These are phyloP conservation scores for Candidula unifasciata DNA, from an alignment of 2,888 invertebrate species.

Conservation along the genomic window DNA sequence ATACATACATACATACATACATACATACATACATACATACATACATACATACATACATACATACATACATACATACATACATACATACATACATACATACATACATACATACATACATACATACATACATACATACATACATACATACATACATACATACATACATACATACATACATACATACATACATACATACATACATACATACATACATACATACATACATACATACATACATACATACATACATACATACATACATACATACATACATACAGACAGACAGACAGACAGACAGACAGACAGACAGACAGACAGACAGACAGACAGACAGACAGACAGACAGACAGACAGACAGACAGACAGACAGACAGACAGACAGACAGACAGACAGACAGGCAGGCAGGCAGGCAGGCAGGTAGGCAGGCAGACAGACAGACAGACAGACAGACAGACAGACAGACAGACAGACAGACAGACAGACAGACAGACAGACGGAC, in stretches of 20 bases:
- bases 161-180: not conserved
- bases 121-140: no score
- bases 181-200: no score
- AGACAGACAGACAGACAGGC: no score
- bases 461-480: slow-evolving; percentile 5
- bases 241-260: not conserved
- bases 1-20: not conserved
- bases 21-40: not conserved
- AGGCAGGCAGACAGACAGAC: no score
- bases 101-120: no score
- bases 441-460: slow-evolving; percentile 2
- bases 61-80: not conserved
- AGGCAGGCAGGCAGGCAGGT: no score
- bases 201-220: not conserved
- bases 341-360: slow-evolving; percentile 8
- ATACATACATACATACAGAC: not conserved
- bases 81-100: no score
- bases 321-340: slow-evolving; percentile 5
- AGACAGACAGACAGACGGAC: no score
- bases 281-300: not conserved
- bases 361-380: slow-evolving; percentile 8
- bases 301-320: slow-evolving; percentile 1
- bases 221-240: not conserved
- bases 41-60: not conserved
- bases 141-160: not conserved